phyloP scores from a whole-genome alignment of 2,113 vertebrate genomes.

The Sinocyclocheilus anophthalmus region DNA sequence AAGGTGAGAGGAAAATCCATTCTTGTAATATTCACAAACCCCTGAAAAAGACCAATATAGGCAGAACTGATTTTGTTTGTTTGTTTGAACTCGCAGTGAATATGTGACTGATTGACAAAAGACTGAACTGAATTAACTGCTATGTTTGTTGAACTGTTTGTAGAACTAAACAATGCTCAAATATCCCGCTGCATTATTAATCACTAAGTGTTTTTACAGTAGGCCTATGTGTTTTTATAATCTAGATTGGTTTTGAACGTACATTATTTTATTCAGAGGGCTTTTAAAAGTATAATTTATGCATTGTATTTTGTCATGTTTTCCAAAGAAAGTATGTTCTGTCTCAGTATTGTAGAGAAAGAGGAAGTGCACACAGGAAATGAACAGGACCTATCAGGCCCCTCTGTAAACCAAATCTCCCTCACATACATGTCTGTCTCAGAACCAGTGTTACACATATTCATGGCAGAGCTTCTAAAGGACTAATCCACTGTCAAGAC shows the following conservation, averaged over 20 bases:
- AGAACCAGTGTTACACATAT: background rate
- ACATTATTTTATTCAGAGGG: background rate
- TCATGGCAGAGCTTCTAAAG: background rate
- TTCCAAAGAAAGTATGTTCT: constrained; percentile 3
- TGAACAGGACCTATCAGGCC: constrained; percentile 54
- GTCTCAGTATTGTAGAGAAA: constrained; percentile 50
- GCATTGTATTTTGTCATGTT: background rate
- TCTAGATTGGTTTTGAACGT: background rate
- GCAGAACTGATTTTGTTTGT: background rate
- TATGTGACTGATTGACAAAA: background rate
- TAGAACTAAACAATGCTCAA: background rate
- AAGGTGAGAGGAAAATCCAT: constrained; percentile 79
- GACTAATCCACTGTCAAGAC: background rate
- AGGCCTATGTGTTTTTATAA: background rate
- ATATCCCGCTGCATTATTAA: too few species aligned
- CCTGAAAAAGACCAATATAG: background rate
- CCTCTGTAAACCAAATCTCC: constrained; percentile 27
- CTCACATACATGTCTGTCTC: background rate
- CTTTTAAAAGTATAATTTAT: background rate
- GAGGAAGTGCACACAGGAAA: constrained; percentile 81
- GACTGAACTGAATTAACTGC: background rate
- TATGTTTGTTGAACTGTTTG: background rate
- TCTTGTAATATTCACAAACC: background rate
- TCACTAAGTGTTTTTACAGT: background rate
- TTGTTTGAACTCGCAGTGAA: background rate